These are phyloP conservation scores for Lacanobia oleracea DNA, from an alignment of 2,888 invertebrate species.

Conservation along the genomic window DNA sequence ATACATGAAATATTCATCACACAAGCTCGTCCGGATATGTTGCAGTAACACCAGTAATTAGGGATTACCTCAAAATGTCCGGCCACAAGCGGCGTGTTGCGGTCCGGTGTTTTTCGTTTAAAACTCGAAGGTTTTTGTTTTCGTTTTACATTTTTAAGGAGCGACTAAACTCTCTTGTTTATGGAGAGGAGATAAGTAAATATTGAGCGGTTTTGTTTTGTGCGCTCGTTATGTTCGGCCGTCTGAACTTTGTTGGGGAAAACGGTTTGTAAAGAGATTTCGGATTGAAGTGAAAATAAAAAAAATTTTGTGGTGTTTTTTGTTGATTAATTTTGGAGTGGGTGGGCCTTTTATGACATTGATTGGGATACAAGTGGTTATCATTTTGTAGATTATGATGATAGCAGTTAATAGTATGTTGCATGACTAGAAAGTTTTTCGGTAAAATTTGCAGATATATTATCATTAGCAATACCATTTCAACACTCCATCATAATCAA, in stretches of 20 bases:
- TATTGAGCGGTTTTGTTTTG: slow-evolving; percentile 46
- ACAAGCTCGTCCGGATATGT: slow-evolving; percentile 38
- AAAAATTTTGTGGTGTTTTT: not conserved
- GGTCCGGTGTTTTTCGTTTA: slow-evolving; percentile 46
- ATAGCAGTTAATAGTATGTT: not conserved
- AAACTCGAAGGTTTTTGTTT: slow-evolving; percentile 47
- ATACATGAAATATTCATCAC: slow-evolving; percentile 49
- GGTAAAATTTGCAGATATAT: not conserved
- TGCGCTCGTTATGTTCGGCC: slow-evolving; percentile 36
- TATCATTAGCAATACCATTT: not conserved
- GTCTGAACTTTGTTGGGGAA: slow-evolving; percentile 20
- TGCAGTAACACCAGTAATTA: slow-evolving; percentile 55
- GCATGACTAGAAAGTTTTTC: not conserved
- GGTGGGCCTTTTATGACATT: not conserved
- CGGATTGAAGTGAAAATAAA: slow-evolving; percentile 41
- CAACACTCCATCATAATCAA: not conserved
- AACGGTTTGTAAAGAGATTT: slow-evolving; percentile 23
- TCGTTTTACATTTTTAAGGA: slow-evolving; percentile 62
- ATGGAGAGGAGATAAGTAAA: slow-evolving; percentile 57
- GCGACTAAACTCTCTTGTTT: slow-evolving; percentile 49
- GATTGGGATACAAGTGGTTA: not conserved
- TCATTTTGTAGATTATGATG: not conserved
- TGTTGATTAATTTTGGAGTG: slow-evolving; percentile 20
- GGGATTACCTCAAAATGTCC: slow-evolving; percentile 50
- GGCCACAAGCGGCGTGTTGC: slow-evolving; percentile 43